Evolutionary conservation across 2,888 invertebrate genomes (phyloP).

Genomic region (Polydrusus tereticollis): DNA sequence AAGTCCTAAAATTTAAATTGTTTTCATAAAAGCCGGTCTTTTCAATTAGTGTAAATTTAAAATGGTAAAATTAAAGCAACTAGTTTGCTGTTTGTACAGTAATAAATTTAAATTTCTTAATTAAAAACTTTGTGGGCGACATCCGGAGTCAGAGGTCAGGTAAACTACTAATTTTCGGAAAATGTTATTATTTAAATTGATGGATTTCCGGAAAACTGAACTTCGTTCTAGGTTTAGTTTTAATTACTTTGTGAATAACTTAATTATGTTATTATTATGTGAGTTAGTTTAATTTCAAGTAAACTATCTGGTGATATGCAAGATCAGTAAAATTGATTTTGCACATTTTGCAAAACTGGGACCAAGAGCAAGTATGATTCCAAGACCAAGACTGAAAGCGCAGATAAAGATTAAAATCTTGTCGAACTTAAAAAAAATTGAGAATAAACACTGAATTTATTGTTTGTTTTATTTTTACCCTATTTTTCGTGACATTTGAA

Average conservation of each 20-base stretch:
- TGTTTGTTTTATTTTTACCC: no score
- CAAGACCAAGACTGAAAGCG: no score
- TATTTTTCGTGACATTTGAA: no score
- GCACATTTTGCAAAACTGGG: no score
- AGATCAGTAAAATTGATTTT: no score
- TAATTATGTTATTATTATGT: no score
- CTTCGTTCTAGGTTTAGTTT: conserved; percentile 2
- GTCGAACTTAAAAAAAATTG: no score
- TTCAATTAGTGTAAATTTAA: conserved; percentile 13
- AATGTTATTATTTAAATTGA: conserved; percentile 16
- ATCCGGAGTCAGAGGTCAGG: conserved; percentile 10
- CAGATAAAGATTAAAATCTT: no score
- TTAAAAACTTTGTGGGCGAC: conserved; percentile 21
- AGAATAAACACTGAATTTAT: no score
- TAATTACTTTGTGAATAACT: background rate
- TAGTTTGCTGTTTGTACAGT: conserved; percentile 22
- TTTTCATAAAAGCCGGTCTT: conserved; percentile 7
- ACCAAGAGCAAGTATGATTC: no score
- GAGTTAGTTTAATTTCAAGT: no score
- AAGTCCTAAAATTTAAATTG: conserved; percentile 3
- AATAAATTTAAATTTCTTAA: conserved; percentile 25
- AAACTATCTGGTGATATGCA: no score
- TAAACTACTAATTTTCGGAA: conserved; percentile 6
- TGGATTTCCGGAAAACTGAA: background rate
- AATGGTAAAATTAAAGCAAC: conserved; percentile 5